Base-by-base conservation (phyloP, 2,797 vertebrate species). In the Parauchenoglanis punctatus region DNA sequence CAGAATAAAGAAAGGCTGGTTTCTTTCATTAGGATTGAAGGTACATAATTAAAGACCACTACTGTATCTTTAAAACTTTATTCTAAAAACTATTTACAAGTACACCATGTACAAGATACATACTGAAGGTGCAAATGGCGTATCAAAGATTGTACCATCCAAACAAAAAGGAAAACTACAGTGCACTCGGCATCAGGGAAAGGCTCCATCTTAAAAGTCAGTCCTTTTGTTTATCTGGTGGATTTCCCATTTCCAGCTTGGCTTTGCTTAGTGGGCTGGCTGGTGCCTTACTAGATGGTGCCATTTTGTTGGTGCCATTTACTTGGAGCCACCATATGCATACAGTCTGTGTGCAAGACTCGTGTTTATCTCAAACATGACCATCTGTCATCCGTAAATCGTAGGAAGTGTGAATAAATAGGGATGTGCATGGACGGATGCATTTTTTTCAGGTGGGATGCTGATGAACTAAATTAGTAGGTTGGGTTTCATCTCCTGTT, bases 271-370 rank as follows among this genome's bases (percentile, higher is more conserved):
- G 63, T 68, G 46, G 17, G 17, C n/a, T 54, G 63, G 28, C 61
- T 67, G 44, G n/a, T 52, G n/a, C 10, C 8, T 54, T 46, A 83
- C n/a, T 54, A 54, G 8, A 68, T 4, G 63, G 81, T 83, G 81
- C 81, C 63, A 83, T 83, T 68, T 35, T 68, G 46, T 18, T 28
- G 58, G 56, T 83, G 28, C 49, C 35, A 59, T 81, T 46, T 81
- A 81, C 18, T 12, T 2, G 4, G 59, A 67, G 44, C 81, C 81
- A 52, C 63, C 81, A 68, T 83, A 83, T 83, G 81, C 12, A 49
- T 54, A 68, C 63, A 83, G 54, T 68, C 81, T 56, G 81, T 82
- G 61, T 23, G 18, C 17, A 23, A 83, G 46, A 13, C n/a, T 68
- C 7, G 0, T 67, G 61, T 52, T 82, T 28, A 82, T 49, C 61